phyloP scores from a whole-genome alignment of 2,797 vertebrate genomes.

The Karalla daura region DNA sequence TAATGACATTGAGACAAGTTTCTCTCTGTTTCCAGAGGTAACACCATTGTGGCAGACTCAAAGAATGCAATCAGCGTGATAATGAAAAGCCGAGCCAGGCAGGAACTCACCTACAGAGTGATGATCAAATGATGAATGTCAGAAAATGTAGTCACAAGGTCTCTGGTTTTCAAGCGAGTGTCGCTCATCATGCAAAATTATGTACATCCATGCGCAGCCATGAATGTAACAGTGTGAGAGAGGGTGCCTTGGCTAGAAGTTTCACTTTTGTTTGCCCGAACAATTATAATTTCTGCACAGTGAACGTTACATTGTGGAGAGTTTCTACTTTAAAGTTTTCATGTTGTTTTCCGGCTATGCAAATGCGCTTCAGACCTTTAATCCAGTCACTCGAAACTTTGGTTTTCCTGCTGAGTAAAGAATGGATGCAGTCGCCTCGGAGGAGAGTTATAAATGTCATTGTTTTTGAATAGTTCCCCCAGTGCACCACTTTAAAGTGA shows the following conservation, averaged over 20 bases:
- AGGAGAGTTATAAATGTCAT: slow-evolving; percentile 83
- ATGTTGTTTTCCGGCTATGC: slow-evolving; percentile 59
- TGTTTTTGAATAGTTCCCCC: slow-evolving; percentile 90
- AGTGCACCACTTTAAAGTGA: slow-evolving; percentile 89
- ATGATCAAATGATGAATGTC: slow-evolving; percentile 56
- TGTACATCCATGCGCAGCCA: slow-evolving; percentile 19
- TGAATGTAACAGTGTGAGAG: slow-evolving; percentile 7
- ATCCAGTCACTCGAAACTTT: slow-evolving; percentile 68
- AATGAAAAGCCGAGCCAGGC: slow-evolving; percentile 44
- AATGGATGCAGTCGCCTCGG: slow-evolving; percentile 74
- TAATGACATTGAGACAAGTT: slow-evolving; percentile 74
- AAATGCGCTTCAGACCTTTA: slow-evolving; percentile 67
- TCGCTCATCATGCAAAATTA: slow-evolving; percentile 37
- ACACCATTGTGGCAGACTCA: slow-evolving; percentile 60
- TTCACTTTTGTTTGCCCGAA: slow-evolving; percentile 31
- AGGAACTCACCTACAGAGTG: slow-evolving; percentile 58
- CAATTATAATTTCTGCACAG: slow-evolving; percentile 51
- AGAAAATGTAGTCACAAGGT: slow-evolving; percentile 38
- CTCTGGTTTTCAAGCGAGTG: slow-evolving; percentile 34
- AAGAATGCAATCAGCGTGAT: slow-evolving; percentile 72
- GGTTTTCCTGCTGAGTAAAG: slow-evolving; percentile 56
- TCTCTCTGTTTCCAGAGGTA: slow-evolving; percentile 50
- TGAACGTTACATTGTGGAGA: slow-evolving; percentile 38
- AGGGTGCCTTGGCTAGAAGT: slow-evolving; percentile 18
- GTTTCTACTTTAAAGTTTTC: slow-evolving; percentile 38